phyloP scores from a whole-genome alignment of 2,113 vertebrate genomes.

The Bettongia penicillata region DNA sequence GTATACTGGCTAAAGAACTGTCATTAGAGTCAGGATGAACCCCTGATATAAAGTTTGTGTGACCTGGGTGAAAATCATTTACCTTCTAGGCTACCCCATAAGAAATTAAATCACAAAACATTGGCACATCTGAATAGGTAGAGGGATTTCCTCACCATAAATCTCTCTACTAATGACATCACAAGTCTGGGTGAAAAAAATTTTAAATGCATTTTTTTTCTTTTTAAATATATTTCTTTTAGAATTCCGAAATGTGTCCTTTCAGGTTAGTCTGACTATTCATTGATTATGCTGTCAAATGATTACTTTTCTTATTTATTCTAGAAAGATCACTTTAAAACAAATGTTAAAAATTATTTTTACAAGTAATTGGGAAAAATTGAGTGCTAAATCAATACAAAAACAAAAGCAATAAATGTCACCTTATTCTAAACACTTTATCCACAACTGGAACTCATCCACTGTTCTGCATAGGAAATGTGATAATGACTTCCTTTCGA shows the following conservation, averaged over 20 bases:
- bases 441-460: not conserved
- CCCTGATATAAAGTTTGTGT: not conserved
- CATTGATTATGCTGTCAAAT: not conserved
- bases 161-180: not conserved
- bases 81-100: not conserved
- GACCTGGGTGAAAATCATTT: not conserved
- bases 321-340: not conserved
- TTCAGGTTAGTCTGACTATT: not conserved
- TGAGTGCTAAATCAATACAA: no score
- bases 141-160: not conserved
- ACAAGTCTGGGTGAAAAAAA: not conserved
- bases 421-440: not conserved
- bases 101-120: not conserved
- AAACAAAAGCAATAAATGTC: not conserved
- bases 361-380: no score
- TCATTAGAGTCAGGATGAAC: not conserved
- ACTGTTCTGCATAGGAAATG: not conserved
- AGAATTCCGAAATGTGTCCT: not conserved
- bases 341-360: no score
- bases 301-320: not conserved
- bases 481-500: not conserved
- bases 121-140: not conserved
- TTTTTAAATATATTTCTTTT: not conserved
- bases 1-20: not conserved
- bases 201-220: not conserved